Conservation (phyloP, 30 jellyfish, hydroid and myxozoan genomes). For the Chironex yamaguchii region DNA sequence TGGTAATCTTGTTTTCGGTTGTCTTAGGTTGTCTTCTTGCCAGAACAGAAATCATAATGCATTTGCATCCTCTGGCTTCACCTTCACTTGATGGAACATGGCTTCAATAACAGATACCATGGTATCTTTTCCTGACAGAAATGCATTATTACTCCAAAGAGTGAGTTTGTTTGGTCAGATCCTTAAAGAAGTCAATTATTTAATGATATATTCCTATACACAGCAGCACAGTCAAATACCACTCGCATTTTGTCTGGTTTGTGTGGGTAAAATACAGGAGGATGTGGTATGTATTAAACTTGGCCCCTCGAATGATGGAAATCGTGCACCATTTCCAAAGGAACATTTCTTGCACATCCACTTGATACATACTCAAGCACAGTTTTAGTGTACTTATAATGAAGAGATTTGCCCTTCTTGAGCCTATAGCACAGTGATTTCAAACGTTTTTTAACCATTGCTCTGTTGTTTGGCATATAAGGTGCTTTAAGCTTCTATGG, state of each 20-base stretch:
- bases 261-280: slow-evolving; percentile 25
- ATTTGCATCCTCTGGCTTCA: slow-evolving; percentile 28
- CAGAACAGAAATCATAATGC: slow-evolving; percentile 76
- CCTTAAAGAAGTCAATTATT: slow-evolving; percentile 51
- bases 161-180: slow-evolving; percentile 72
- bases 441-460: slow-evolving; percentile 26
- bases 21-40: slow-evolving; percentile 57
- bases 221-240: neutral
- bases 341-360: slow-evolving; percentile 35
- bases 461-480: slow-evolving; percentile 43
- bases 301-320: neutral
- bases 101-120: slow-evolving; percentile 73
- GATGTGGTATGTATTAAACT: slow-evolving; percentile 78
- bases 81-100: slow-evolving; percentile 80
- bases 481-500: neutral
- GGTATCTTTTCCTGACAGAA: slow-evolving; percentile 78
- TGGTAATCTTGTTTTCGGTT: slow-evolving; percentile 46
- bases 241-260: neutral
- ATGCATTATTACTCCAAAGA: slow-evolving; percentile 50
- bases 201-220: neutral
- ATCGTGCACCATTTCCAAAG: neutral
- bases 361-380: neutral
- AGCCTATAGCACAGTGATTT: neutral
- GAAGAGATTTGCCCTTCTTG: neutral
- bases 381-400: neutral